phyloP scores from a whole-genome alignment of 2,888 invertebrate species.

The Parasteatoda lunata region DNA sequence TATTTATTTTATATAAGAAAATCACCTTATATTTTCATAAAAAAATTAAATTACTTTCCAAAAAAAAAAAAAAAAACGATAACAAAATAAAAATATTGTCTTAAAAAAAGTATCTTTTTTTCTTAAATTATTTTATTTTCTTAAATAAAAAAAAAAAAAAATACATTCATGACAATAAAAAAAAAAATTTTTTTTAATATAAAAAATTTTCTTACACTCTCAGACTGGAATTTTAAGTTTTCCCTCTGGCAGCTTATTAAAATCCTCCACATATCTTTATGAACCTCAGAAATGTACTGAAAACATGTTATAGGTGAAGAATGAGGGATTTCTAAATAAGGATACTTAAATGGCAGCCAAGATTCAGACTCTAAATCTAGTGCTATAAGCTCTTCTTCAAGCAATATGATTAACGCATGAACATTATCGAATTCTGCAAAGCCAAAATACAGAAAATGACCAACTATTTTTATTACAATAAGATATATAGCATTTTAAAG shows the following conservation, averaged over 20 bases:
- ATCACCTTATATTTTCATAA: too few species aligned
- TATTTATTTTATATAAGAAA: too few species aligned
- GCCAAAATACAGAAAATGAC: background rate
- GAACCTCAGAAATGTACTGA: constrained; percentile 83
- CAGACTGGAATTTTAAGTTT: constrained; percentile 59
- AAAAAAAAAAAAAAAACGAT: too few species aligned
- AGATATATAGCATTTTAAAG: too few species aligned
- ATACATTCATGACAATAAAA: background rate
- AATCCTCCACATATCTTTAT: constrained; percentile 78
- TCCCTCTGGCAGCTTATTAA: constrained; percentile 73
- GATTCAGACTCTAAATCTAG: constrained; percentile 88
- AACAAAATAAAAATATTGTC: too few species aligned
- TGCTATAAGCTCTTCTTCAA: constrained; percentile 95
- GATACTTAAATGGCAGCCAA: constrained; percentile 89
- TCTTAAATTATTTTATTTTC: background rate
- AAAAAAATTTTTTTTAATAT: background rate
- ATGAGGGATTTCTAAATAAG: constrained; percentile 92
- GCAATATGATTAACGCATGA: constrained; percentile 84
- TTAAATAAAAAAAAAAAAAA: background rate
- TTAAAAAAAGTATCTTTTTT: background rate
- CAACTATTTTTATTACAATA: too few species aligned
- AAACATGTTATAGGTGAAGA: constrained; percentile 86
- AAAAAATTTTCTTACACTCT: constrained; percentile 41
- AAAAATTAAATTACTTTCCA: too few species aligned
- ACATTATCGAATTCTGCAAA: constrained; percentile 72